Evolutionary conservation across 2,797 vertebrate species (phyloP), one percentile per base, ranked within the genome.

Genomic region (Amblyopsis hoosieri): DNA sequence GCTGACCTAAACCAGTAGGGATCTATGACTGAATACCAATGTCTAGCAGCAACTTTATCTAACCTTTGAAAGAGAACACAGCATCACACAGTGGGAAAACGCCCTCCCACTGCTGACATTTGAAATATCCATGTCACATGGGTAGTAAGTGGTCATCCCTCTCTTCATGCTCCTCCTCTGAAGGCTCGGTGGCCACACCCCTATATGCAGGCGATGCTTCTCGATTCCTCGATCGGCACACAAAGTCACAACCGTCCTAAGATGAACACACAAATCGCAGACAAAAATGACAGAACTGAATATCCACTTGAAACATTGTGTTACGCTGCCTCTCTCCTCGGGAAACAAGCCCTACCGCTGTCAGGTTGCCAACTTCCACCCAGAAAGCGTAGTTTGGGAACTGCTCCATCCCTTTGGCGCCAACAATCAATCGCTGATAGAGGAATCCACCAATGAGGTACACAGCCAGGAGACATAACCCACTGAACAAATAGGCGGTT

Each of bases 181-280:
- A 86, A 66, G 95, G 90, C 53, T 99, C 96, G 7, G 96, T 88
- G 1, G 90, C 80, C 17, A 93, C 93, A 0, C 95, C 95, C 3
- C 95, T 93, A 80, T 96, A 96, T 0, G 94, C 88, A 0, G 95
- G 93, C 1, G 94, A 91, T 0, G 88, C 89, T 0, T 90, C 93
- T 11, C 92, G 93, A 62, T 90, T 91, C 73, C 89, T 91, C 0
- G 97, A 96, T 2, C 98, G 94, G 76, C 97, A 99, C 45, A 98
- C 94, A 66, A 98, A 96, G 87, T 99, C 97, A 77, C 98, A 99
- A 15, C 98, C 98, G 13, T 99, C 98, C 98, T 99, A 83, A 3
- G 47, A 60, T 61, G 54, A 57, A 77, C 1, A 11, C 45, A 9
- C 0, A 51, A 33, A 42, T 8, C 37, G 8, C 37, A 42, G 37